A percentile compares a stretch with the other conserved stretches of the same genome.
Evolutionary conservation across 2,797 vertebrate species (phyloP).

Genomic region (Ceyx erithaca): DNA sequence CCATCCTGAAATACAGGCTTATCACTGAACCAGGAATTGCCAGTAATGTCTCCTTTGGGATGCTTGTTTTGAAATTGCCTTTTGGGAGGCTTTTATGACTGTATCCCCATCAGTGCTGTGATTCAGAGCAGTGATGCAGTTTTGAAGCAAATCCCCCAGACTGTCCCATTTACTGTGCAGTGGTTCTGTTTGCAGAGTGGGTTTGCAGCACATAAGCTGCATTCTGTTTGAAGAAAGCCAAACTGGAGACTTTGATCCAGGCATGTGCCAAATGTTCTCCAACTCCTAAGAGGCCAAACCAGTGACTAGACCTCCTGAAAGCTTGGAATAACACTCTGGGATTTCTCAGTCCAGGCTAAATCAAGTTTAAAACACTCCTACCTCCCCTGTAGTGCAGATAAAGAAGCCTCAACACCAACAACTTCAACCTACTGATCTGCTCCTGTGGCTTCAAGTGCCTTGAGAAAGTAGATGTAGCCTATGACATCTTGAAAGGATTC

Average conservation of each 20-base stretch:
- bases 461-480: constrained; percentile 13
- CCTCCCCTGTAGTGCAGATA: background rate
- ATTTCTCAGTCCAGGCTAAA: constrained; percentile 9
- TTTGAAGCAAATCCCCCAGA: constrained; percentile 40
- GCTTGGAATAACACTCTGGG: background rate
- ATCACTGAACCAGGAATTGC: constrained; percentile 53
- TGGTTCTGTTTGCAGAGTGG: background rate
- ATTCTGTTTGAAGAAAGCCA: constrained; percentile 20
- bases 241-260: constrained; percentile 27
- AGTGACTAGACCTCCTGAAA: constrained; percentile 6
- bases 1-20: constrained; percentile 20
- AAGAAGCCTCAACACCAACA: background rate
- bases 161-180: constrained; percentile 24
- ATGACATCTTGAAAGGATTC: constrained; percentile 38
- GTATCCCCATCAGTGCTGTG: constrained; percentile 30
- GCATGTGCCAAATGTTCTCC: constrained; percentile 4
- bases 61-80: constrained; percentile 62
- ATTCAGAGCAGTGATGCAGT: constrained; percentile 37
- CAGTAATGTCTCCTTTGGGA: constrained; percentile 64
- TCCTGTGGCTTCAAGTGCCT: background rate
- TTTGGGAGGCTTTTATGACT: constrained; percentile 62
- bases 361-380: background rate
- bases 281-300: constrained; percentile 21
- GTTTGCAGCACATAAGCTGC: constrained; percentile 24
- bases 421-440: constrained; percentile 1